These are phyloP conservation scores for Heliangelus exortis DNA, from an alignment of 2,797 vertebrate genomes.

Conservation along the genomic window DNA sequence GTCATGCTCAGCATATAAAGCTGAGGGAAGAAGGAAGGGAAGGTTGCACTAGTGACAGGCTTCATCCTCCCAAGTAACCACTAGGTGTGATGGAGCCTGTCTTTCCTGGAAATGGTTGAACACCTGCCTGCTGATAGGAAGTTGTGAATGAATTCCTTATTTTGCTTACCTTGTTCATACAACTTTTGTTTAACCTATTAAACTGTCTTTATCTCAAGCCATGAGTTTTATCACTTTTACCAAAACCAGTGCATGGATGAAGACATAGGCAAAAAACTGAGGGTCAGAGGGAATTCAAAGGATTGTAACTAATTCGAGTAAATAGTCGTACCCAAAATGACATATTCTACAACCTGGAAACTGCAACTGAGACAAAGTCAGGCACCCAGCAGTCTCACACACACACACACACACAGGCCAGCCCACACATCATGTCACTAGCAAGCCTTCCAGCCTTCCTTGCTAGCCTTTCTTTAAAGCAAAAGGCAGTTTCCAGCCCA, in stretches of 20 bases:
- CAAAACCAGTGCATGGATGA: background rate
- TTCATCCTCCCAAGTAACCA: too few species aligned
- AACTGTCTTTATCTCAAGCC: too few species aligned
- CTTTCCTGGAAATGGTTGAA: too few species aligned
- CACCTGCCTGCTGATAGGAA: too few species aligned
- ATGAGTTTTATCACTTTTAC: too few species aligned
- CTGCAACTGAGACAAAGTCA: background rate
- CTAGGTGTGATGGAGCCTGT: too few species aligned
- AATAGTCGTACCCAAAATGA: background rate
- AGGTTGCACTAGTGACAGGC: too few species aligned
- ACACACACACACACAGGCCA: background rate
- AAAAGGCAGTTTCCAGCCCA: background rate
- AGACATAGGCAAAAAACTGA: background rate
- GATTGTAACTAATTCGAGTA: background rate
- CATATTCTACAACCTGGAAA: background rate
- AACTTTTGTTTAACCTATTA: too few species aligned
- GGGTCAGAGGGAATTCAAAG: background rate
- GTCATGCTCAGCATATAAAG: too few species aligned
- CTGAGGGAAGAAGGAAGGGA: too few species aligned
- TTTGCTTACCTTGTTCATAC: too few species aligned
- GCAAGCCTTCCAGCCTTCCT: background rate
- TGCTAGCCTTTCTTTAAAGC: background rate
- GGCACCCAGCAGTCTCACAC: fast-evolving
- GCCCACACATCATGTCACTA: background rate
- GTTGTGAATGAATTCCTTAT: too few species aligned